Evolutionary conservation across 53 echinoderm and acorn worm genomes (phyloP).

Genomic region (Stichopus horrens): DNA sequence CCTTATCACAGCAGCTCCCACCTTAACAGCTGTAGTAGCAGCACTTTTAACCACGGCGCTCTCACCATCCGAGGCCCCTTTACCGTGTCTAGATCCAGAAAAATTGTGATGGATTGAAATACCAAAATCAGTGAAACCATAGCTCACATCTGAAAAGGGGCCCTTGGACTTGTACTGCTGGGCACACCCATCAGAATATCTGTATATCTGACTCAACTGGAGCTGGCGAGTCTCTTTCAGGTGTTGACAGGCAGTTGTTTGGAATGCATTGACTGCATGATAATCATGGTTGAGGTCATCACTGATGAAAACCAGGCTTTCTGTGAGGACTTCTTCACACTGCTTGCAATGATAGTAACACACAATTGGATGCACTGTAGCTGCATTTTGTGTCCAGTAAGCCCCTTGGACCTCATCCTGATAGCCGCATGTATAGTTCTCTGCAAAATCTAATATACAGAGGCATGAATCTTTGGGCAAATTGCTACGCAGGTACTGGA

Average conservation of each 20-base stretch:
- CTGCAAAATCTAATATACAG: constrained; percentile 28
- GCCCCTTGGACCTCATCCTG: constrained; percentile 44
- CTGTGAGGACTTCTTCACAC: constrained; percentile 33
- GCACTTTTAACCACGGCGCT: constrained; percentile 51
- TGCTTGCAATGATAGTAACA: constrained; percentile 13
- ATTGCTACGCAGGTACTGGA: neutral
- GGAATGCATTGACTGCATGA: constrained; percentile 36
- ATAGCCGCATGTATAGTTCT: constrained; percentile 24
- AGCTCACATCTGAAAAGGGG: constrained; percentile 44
- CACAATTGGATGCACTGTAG: constrained; percentile 35
- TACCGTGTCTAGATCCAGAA: constrained; percentile 49
- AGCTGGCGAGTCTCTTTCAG: neutral
- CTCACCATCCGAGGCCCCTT: constrained; percentile 57
- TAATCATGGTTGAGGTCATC: constrained; percentile 25
- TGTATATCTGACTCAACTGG: constrained; percentile 6
- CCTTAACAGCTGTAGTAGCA: constrained; percentile 43
- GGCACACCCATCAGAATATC: constrained; percentile 51
- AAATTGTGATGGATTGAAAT: constrained; percentile 33
- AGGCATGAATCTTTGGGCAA: constrained; percentile 12
- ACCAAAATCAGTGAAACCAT: constrained; percentile 37
- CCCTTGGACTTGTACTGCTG: constrained; percentile 50
- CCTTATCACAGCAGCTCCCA: constrained; percentile 31
- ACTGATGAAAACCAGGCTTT: constrained; percentile 31
- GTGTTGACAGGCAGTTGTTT: constrained; percentile 1
- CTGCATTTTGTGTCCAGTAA: constrained; percentile 26